These are phyloP conservation scores for Microtus montanus DNA, from an alignment of 2,113 vertebrate species.

Conservation along the genomic window DNA sequence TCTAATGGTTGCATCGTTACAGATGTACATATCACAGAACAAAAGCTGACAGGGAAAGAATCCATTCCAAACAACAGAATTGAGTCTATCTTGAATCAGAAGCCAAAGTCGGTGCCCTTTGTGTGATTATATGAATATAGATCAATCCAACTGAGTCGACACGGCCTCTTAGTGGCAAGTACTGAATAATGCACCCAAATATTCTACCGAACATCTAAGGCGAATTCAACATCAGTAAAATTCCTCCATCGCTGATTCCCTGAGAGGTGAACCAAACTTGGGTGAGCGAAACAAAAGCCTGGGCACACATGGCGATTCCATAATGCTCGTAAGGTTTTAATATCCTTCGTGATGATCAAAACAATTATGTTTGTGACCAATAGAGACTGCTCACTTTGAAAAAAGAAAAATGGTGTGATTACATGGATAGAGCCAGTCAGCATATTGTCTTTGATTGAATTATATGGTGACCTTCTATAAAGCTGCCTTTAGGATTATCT, in stretches of 20 bases:
- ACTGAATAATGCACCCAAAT: not conserved
- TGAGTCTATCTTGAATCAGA: not conserved
- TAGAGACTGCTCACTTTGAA: not conserved
- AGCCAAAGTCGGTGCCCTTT: not conserved
- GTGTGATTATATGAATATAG: not conserved
- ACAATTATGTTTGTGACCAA: slow-evolving; percentile 26
- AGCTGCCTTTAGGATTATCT: not conserved
- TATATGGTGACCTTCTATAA: slow-evolving; percentile 17
- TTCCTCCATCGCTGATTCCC: not conserved
- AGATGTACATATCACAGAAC: not conserved
- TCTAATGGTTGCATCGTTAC: not conserved
- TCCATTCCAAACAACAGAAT: not conserved
- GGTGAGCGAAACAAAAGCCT: not conserved
- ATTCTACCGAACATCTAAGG: not conserved
- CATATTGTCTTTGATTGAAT: slow-evolving; percentile 6
- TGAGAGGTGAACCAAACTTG: not conserved
- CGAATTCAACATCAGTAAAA: not conserved
- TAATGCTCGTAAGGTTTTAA: not conserved
- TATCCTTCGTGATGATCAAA: slow-evolving; percentile 18
- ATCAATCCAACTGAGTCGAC: not conserved
- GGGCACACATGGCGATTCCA: not conserved
- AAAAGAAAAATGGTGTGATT: slow-evolving; percentile 4
- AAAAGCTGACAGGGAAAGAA: not conserved
- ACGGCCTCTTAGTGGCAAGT: not conserved
- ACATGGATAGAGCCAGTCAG: not conserved